phyloP scores from a whole-genome alignment of 2,113 vertebrate species.

The Callorhinus ursinus region DNA sequence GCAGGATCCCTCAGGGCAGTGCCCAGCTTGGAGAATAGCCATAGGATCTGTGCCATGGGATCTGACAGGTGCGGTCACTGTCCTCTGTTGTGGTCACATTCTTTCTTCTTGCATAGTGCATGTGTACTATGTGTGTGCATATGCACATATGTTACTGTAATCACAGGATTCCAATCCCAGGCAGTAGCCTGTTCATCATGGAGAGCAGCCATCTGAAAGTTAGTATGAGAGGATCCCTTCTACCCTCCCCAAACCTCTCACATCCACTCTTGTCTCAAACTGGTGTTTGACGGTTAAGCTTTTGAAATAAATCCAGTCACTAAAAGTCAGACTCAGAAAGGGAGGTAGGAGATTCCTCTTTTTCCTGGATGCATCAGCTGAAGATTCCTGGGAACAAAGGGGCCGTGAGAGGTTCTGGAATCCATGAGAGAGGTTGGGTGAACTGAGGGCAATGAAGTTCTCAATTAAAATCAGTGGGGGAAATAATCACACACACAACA shows the following conservation, averaged over 20 bases:
- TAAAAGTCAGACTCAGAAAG: background rate
- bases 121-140: background rate
- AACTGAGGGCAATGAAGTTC: background rate
- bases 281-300: background rate
- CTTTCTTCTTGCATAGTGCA: background rate
- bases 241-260: background rate
- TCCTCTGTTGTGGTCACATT: too few relatives aligned
- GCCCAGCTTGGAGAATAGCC: background rate
- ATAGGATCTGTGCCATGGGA: background rate
- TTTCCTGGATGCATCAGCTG: background rate
- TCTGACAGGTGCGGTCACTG: background rate
- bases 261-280: background rate
- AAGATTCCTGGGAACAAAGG: background rate
- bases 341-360: background rate
- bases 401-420: background rate
- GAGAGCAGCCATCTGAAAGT: background rate
- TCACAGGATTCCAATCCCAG: background rate
- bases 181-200: background rate
- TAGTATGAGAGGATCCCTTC: background rate
- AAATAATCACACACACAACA: background rate
- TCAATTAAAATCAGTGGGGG: background rate
- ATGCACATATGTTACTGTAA: background rate
- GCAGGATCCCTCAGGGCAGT: accelerated
- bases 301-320: background rate
- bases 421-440: background rate